A percentile compares a stretch with the other conserved stretches of the same genome.
phyloP scores from a whole-genome alignment of 2,797 vertebrate species.

The Steatocranus sp. region DNA sequence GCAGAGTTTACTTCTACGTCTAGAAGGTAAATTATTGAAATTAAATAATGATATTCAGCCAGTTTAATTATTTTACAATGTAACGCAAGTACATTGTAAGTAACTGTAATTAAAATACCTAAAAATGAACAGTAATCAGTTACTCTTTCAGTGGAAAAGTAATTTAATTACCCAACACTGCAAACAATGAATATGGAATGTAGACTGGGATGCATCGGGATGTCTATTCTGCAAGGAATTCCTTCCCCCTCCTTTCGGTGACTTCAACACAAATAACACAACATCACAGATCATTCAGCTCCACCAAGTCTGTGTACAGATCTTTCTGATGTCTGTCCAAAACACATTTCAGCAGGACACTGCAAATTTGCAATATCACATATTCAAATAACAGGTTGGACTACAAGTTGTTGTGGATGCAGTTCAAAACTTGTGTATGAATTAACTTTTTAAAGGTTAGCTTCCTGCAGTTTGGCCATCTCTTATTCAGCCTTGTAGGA shows the following conservation, averaged over 20 bases:
- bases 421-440: not conserved
- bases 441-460: not conserved
- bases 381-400: slow-evolving; percentile 4
- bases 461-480: not conserved
- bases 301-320: not conserved
- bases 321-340: not conserved
- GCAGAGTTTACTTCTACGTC: too few relatives aligned
- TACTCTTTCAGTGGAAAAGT: too few relatives aligned
- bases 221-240: not conserved
- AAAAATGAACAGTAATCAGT: too few relatives aligned
- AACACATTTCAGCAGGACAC: not conserved
- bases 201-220: not conserved
- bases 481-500: not conserved
- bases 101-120: too few relatives aligned
- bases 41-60: too few relatives aligned
- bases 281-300: not conserved
- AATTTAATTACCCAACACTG: too few relatives aligned
- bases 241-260: not conserved
- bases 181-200: not conserved
- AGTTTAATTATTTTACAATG: too few relatives aligned
- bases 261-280: not conserved
- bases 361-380: not conserved
- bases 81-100: too few relatives aligned
- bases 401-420: not conserved
- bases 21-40: too few relatives aligned